phyloP scores from a whole-genome alignment of 2,113 vertebrate species.

The Gulo gulo region DNA sequence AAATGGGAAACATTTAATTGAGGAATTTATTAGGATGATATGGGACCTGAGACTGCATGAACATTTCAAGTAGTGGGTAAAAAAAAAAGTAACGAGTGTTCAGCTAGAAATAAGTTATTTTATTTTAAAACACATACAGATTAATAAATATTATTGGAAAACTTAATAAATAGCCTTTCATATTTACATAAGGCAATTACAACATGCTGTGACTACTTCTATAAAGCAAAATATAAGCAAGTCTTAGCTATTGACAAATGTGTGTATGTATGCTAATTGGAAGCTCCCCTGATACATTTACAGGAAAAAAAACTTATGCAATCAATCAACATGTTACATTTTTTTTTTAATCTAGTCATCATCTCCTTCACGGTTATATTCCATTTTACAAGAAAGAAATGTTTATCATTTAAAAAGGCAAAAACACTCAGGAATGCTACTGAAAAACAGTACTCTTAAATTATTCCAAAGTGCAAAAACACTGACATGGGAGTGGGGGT shows the following conservation, averaged over 20 bases:
- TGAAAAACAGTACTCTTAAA: constrained; percentile 59
- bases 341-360: constrained; percentile 53
- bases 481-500: neutral
- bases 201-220: constrained; percentile 84
- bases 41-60: neutral
- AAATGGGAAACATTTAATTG: neutral
- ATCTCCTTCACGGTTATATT: constrained; percentile 55
- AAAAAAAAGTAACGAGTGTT: constrained; percentile 52
- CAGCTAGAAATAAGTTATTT: constrained; percentile 85
- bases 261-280: constrained; percentile 78
- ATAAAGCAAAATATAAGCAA: constrained; percentile 83
- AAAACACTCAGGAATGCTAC: constrained; percentile 61
- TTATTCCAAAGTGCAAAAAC: constrained; percentile 60
- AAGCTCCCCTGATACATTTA: constrained; percentile 76
- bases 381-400: constrained; percentile 1
- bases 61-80: constrained; percentile 20
- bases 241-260: constrained; percentile 80
- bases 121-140: constrained; percentile 88
- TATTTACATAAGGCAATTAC: constrained; percentile 86
- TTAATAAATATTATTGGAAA: constrained; percentile 87
- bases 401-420: constrained; percentile 58
- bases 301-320: constrained; percentile 77
- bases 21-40: neutral
- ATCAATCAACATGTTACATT: constrained; percentile 64
- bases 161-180: constrained; percentile 86